Evolutionary conservation across 2,113 vertebrate genomes (phyloP), one percentile per base, ranked within the genome.

Genomic region (Oncorhynchus keta): DNA sequence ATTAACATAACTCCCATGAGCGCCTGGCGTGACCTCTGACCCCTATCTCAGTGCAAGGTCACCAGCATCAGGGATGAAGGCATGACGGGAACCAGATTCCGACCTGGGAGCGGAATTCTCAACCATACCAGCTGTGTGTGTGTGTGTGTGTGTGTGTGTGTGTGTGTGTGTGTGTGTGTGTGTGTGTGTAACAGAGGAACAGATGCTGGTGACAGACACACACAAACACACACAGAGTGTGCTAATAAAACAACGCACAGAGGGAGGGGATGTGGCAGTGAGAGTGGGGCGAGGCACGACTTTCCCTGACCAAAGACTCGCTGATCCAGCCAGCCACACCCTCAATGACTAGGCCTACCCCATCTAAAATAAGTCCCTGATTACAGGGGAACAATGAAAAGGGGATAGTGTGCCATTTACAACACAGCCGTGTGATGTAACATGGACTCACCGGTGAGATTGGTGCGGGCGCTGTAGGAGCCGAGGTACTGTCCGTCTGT

Each of bases 391-490:
- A 39, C 35, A 39, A 39, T 39, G 35, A 39, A 8, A 39, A 39
- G 35, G 35, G 35, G 2, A 39, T 9, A 39, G 35, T 39, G 35
- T 39, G 35, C 35, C 35, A 39, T 8, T 39, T 39, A 9, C 2
- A 39, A 39, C 35, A 39, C 35, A 39, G 35, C 1, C 35, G 2
- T 39, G 35, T 51, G 14, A 14, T 51, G 14, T 12, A 55, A 55
- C 12, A 18, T 55, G 51, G 72, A 90, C 95, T 96, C 89, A 99
- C 97, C 96, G 7, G 95, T 93, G 8, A 98, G 93, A 90, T 95
- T 94, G 89, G 95, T 96, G 82, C 95, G 92, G 30, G 93, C 94
- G 16, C 93, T 95, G 89, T 95, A 95, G 81, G 88, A 92, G 59
- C 94, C 94, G 77, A 94, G 87, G 88, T 93, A 95, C 1, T 65